A percentile compares a stretch with the other conserved stretches of the same genome.
phyloP scores from a whole-genome alignment of 2,797 vertebrate species.

The Sebastes goodei region DNA sequence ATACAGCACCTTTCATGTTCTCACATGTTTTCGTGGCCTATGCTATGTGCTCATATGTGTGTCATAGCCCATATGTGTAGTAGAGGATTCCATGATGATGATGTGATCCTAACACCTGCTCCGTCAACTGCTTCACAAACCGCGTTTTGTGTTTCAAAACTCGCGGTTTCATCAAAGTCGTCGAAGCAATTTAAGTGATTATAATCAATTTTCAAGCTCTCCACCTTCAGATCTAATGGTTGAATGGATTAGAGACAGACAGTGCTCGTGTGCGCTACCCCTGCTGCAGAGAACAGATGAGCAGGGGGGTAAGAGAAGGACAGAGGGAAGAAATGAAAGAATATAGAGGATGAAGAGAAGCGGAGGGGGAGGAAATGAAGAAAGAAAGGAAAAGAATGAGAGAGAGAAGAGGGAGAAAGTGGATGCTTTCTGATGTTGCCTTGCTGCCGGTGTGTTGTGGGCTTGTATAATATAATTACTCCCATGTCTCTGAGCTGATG shows the following conservation, averaged over 20 bases:
- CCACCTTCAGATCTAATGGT: constrained; percentile 69
- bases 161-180: constrained; percentile 66
- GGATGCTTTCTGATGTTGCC: constrained; percentile 72
- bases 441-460: constrained; percentile 77
- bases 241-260: constrained; percentile 63
- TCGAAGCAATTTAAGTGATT: constrained; percentile 73
- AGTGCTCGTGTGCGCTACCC: constrained; percentile 2
- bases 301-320: neutral
- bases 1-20: neutral
- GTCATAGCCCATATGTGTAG: neutral
- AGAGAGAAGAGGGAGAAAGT: neutral
- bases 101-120: constrained; percentile 26
- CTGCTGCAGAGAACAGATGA: constrained; percentile 33
- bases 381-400: neutral
- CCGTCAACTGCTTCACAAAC: constrained; percentile 19
- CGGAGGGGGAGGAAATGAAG: constrained; percentile 6
- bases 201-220: constrained; percentile 73
- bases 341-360: neutral
- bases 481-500: constrained; percentile 80
- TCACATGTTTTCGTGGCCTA: neutral
- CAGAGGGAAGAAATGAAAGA: constrained; percentile 4
- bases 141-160: constrained; percentile 58
- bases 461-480: constrained; percentile 84
- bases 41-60: neutral
- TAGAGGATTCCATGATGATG: neutral